Evolutionary conservation across 2,113 vertebrate species (phyloP), one percentile per base, ranked within the genome.

Genomic region (Galeopterus variegatus): DNA sequence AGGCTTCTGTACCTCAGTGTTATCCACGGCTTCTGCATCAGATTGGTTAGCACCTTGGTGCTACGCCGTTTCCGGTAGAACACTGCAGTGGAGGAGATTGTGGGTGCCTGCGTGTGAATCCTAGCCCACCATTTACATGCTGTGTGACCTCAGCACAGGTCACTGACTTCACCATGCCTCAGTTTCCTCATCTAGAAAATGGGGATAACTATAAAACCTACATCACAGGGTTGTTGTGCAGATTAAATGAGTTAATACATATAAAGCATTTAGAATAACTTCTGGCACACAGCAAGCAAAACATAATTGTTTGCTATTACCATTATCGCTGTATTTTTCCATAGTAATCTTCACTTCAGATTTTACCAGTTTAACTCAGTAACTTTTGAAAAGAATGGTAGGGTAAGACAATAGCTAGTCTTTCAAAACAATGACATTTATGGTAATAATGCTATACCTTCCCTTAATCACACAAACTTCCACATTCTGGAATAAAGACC

Each of bases 321-420:
- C 48, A 26, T n/a, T 18, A 81, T 24, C 41, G 56, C 36, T 77
- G 36, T 54, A 41, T 50, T 72, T 69, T 88, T 36, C 70, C 15
- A 52, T 41, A 58, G 69, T 82, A 60, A 64, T 58, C 19, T 70
- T 70, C 72, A 69, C 41, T 86, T 76, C 36, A 23, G 52, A 82
- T 76, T 67, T 94, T 82, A 82, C n/a, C 88, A 75, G 50, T 87
- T 87, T 87, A 91, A 60, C n/a, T 94, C 21, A 48, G 33, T 80
- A 67, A 91, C 76, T 75, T 73, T 58, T 54, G 6, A 62, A 69
- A 96, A 94, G 41, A 90, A 85, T 33, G 26, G 26, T 31, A n/a
- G 21, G n/a, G 26, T 26, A 69, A 58, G 18, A 85, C 10, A 58
- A 50, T n/a, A 77, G 24, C 80, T 31, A 41, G 33, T 81, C 28